phyloP scores from a whole-genome alignment of 2,797 vertebrate species.

The Momotus momota region DNA sequence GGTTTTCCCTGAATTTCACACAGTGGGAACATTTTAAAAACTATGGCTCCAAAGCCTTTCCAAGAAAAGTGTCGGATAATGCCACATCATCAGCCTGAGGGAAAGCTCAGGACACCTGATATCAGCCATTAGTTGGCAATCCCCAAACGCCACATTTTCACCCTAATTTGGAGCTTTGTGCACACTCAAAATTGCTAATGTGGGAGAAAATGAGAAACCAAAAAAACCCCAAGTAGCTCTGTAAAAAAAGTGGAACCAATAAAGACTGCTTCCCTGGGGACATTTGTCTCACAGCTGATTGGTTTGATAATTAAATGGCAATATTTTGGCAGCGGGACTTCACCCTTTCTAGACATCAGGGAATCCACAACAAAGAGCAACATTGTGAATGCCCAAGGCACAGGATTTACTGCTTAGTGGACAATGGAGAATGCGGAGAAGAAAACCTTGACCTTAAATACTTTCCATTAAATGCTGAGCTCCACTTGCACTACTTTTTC shows the following conservation, averaged over 20 bases:
- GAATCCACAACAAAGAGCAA: slow-evolving; percentile 46
- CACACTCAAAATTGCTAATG: background rate
- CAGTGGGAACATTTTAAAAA: background rate
- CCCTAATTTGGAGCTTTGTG: background rate
- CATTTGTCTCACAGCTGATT: slow-evolving; percentile 41
- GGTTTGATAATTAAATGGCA: slow-evolving; percentile 55
- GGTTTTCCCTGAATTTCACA: background rate
- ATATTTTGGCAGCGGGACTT: slow-evolving; percentile 30
- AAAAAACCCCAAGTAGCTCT: slow-evolving; percentile 37
- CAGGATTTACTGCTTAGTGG: slow-evolving; percentile 19
- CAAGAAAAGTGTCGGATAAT: background rate
- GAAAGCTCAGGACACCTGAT: background rate
- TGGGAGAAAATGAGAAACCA: slow-evolving; percentile 46
- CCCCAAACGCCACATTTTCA: background rate
- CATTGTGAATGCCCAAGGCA: background rate
- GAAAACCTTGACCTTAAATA: slow-evolving; percentile 17
- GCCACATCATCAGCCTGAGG: background rate
- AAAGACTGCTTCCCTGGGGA: slow-evolving; percentile 32
- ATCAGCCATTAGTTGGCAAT: background rate
- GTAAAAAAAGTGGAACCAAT: slow-evolving; percentile 54
- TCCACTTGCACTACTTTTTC: background rate
- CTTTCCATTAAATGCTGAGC: background rate
- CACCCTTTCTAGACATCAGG: slow-evolving; percentile 36
- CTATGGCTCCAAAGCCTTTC: background rate
- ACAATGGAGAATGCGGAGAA: slow-evolving; percentile 1